These are phyloP conservation scores for Cotesia vestalis DNA, from an alignment of 1,140 invertebrate species.

Conservation along the genomic window DNA sequence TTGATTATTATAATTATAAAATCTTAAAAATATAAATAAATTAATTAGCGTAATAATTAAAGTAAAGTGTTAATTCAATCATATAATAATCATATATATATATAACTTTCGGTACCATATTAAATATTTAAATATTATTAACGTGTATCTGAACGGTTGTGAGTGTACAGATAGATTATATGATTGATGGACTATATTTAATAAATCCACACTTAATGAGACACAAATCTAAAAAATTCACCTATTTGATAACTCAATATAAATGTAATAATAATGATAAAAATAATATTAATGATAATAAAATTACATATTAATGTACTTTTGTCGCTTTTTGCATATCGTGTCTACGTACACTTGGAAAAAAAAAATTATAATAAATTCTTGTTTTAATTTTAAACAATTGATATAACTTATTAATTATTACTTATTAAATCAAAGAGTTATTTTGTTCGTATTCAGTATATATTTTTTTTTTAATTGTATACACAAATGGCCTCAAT, in stretches of 20 bases:
- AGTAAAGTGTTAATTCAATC: slow-evolving; percentile 29
- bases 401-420: not conserved
- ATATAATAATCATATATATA: not conserved
- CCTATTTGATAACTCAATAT: slow-evolving; percentile 28
- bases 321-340: slow-evolving; percentile 4
- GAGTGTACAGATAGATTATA: slow-evolving; percentile 62
- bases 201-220: slow-evolving; percentile 49
- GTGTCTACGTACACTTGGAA: not conserved
- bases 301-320: slow-evolving; percentile 10
- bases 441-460: not conserved
- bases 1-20: slow-evolving; percentile 6
- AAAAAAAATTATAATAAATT: not conserved
- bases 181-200: slow-evolving; percentile 55
- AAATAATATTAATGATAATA: not conserved
- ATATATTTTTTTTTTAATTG: not conserved
- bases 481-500: slow-evolving; percentile 10
- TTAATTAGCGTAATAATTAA: slow-evolving; percentile 13
- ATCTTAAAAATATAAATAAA: no score
- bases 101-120: slow-evolving; percentile 53
- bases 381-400: not conserved
- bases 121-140: slow-evolving; percentile 62
- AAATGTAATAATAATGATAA: not conserved
- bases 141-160: slow-evolving; percentile 60
- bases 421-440: no score
- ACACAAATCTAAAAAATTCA: slow-evolving; percentile 40